Evolutionary conservation across 2,888 invertebrate genomes (phyloP), one percentile per base, ranked within the genome.

Genomic region (Malthinus flaveolus): DNA sequence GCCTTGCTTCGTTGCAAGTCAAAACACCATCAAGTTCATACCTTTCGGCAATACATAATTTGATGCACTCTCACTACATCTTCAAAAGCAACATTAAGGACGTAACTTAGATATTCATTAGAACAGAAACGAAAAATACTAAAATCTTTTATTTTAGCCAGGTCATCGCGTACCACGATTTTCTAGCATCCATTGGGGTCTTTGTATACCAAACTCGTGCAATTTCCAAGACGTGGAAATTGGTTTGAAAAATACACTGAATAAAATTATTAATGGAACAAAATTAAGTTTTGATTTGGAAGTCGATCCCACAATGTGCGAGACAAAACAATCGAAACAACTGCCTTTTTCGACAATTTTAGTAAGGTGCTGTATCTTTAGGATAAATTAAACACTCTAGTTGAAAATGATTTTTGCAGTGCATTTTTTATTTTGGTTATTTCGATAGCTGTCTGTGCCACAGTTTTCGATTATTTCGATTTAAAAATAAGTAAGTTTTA

Each of bases 91-190:
- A 84, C 71, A 76, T 88, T 61, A 81, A 83, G 66, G 88, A 88
- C 75, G 88, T 88, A 79, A 85, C 31, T 13, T 49, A 37, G 39
- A 37, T 33, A 15, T 13, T 55, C 11, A 49, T 9, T 56, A 23
- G 37, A 8, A 46, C 7, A 13, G 13, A 42, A 45, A 11, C 32
- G 10, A 52, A 15, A 34, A 13, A 53, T 7, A 44, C 32, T 42
- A 46, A 50, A 56, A 13, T 58, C 3, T 23, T 23, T 23, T 23
- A 23, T 78, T 78, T 49, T 68, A 89, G 88, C 87, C 88, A 42
- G 88, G 88, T 5, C 88, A 89, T 73, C 79, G 88, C 60, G 85
- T 88, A 6, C 88, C 88, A 1, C 80, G 87, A 61, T 88, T 84
- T 68, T 85, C 85, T 3, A 82, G 84, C 10, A 80, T 88, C 47